A percentile compares a stretch with the other conserved stretches of the same genome.
Conservation (phyloP, 2,113 vertebrate genomes). For the Cricetomys ansorgei region DNA sequence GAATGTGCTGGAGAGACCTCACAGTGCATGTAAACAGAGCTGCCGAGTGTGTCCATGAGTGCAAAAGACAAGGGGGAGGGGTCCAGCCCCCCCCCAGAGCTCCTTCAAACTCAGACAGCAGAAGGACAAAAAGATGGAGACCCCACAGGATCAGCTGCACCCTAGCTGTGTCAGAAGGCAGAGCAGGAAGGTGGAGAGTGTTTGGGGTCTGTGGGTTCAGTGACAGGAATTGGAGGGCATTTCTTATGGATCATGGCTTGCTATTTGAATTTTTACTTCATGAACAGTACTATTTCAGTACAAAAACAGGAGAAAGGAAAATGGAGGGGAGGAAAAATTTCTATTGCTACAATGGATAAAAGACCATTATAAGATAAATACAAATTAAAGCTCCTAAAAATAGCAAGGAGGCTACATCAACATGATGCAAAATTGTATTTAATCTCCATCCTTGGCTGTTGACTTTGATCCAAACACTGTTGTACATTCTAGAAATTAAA, state of each 20-base stretch:
- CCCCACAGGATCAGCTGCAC: background rate
- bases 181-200: background rate
- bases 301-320: constrained; percentile 7
- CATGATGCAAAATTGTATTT: constrained; percentile 35
- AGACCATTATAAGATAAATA: background rate
- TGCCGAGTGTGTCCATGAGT: background rate
- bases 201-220: background rate
- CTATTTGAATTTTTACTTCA: background rate
- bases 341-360: constrained; percentile 24
- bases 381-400: constrained; percentile 32
- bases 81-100: background rate
- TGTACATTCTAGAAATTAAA: constrained; percentile 49
- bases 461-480: constrained; percentile 52
- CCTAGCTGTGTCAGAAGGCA: background rate
- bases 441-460: constrained; percentile 9
- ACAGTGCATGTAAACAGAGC: background rate
- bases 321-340: background rate
- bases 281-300: background rate
- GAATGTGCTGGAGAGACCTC: background rate
- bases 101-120: background rate
- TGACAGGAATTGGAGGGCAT: background rate
- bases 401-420: background rate
- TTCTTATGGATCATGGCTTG: background rate
- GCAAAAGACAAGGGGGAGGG: background rate
- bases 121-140: background rate